These are phyloP conservation scores for Holcopasites calliopsidis DNA, from an alignment of 1,140 invertebrate genomes.

Conservation along the genomic window DNA sequence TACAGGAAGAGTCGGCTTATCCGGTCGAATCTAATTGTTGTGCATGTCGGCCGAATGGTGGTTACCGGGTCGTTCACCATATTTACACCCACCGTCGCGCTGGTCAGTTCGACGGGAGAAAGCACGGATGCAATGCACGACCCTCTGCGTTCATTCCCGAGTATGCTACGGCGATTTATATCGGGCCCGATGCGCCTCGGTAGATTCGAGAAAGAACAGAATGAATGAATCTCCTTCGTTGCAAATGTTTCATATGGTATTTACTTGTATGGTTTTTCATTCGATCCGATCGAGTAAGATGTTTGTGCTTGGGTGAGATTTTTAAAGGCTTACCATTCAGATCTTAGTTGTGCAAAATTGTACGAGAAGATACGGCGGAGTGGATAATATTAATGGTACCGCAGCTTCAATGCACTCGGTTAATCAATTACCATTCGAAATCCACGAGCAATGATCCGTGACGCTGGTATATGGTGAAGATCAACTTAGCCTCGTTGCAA, in stretches of 20 bases:
- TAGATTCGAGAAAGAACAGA: slow-evolving; percentile 12
- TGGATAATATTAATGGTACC: neutral
- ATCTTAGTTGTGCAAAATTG: neutral
- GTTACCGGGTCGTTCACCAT: slow-evolving; percentile 62
- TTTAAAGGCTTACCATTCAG: neutral
- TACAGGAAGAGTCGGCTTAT: slow-evolving; percentile 68
- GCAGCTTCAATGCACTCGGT: neutral
- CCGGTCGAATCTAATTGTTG: slow-evolving; percentile 70
- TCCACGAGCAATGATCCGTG: neutral
- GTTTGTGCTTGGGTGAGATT: too few relatives aligned
- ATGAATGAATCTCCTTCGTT: too few relatives aligned
- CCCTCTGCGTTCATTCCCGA: neutral
- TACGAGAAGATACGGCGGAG: neutral
- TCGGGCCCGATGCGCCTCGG: slow-evolving; percentile 12
- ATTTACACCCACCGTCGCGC: slow-evolving; percentile 31
- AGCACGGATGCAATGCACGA: slow-evolving; percentile 6
- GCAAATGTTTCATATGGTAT: too few relatives aligned
- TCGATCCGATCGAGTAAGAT: too few relatives aligned
- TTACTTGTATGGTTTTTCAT: too few relatives aligned
- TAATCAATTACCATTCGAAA: neutral
- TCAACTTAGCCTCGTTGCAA: neutral
- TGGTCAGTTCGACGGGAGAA: neutral
- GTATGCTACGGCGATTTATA: slow-evolving; percentile 25
- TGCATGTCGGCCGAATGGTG: slow-evolving; percentile 63
- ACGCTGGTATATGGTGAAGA: neutral